A percentile compares a stretch with the other conserved stretches of the same genome.
phyloP scores from a whole-genome alignment of 2,888 invertebrate species.

The Petrolisthes manimaculis region DNA sequence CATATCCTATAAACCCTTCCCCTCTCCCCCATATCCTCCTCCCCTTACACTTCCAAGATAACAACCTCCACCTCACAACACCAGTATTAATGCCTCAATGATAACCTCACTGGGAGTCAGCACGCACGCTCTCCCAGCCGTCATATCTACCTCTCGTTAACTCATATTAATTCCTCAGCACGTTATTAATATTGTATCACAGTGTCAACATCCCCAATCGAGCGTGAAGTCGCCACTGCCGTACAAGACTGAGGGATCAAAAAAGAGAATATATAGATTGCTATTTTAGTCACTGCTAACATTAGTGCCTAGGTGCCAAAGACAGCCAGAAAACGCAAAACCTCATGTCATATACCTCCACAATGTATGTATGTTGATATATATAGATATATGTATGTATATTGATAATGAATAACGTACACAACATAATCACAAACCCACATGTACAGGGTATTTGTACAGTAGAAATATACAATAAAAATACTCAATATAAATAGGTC shows the following conservation, averaged over 20 bases:
- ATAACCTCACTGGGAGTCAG: slow-evolving; percentile 40
- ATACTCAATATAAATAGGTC: slow-evolving; percentile 50
- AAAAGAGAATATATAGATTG: slow-evolving; percentile 52
- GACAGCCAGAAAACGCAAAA: slow-evolving; percentile 63
- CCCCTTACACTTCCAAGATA: background rate
- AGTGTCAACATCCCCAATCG: slow-evolving; percentile 44
- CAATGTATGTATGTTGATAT: slow-evolving; percentile 61
- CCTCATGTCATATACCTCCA: slow-evolving; percentile 64
- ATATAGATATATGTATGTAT: slow-evolving; percentile 60
- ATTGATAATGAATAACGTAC: slow-evolving; percentile 44
- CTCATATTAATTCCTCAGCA: slow-evolving; percentile 49
- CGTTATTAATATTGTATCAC: slow-evolving; percentile 34
- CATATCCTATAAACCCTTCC: background rate
- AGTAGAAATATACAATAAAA: slow-evolving; percentile 62
- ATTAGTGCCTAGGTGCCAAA: slow-evolving; percentile 64
- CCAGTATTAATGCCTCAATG: slow-evolving; percentile 40
- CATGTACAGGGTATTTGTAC: slow-evolving; percentile 66
- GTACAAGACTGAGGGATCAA: slow-evolving; percentile 64
- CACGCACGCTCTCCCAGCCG: slow-evolving; percentile 32
- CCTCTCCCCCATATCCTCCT: slow-evolving; percentile 14
- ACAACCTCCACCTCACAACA: background rate
- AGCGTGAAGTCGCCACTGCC: slow-evolving; percentile 55
- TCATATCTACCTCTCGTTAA: slow-evolving; percentile 55
- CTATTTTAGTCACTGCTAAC: slow-evolving; percentile 62
- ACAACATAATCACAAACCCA: slow-evolving; percentile 61